phyloP scores from a whole-genome alignment of 2,113 vertebrate genomes.

The Triplophysa tibetana region DNA sequence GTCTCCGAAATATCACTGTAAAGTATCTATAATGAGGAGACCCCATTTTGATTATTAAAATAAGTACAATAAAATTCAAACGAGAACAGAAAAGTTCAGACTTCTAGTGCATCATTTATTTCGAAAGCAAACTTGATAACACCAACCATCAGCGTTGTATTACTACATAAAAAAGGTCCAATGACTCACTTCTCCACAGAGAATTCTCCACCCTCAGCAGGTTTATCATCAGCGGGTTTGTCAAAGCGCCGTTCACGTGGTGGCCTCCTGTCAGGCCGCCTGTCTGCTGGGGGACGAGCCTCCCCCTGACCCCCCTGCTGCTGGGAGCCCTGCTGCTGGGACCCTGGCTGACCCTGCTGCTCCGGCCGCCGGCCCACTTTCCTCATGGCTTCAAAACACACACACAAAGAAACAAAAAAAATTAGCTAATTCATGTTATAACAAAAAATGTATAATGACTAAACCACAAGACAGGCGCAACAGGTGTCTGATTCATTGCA shows the following conservation, averaged over 20 bases:
- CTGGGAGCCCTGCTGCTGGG: constrained; percentile 73
- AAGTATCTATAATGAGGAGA: too few relatives aligned
- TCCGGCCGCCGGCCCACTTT: constrained; percentile 93
- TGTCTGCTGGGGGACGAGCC: constrained; percentile 87
- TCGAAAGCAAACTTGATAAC: neutral
- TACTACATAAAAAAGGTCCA: neutral
- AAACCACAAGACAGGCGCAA: neutral
- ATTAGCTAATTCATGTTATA: neutral
- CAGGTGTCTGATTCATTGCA: too few relatives aligned
- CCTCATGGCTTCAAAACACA: constrained; percentile 80
- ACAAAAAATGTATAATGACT: neutral
- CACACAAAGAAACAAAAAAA: constrained; percentile 33
- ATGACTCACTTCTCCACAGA: constrained; percentile 92
- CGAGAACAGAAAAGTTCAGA: neutral
- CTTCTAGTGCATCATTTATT: neutral
- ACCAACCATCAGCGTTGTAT: neutral
- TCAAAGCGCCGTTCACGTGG: constrained; percentile 93
- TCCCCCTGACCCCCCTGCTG: constrained; percentile 82
- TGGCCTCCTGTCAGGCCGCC: constrained; percentile 88
- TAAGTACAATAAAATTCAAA: neutral
- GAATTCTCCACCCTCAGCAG: constrained; percentile 92
- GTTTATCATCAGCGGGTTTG: constrained; percentile 89
- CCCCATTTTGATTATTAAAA: neutral
- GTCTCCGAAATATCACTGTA: too few relatives aligned
- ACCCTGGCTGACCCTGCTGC: constrained; percentile 74